A percentile compares a stretch with the other conserved stretches of the same genome.
Conservation (phyloP, 2,113 vertebrate species). For the Passer montanus region DNA sequence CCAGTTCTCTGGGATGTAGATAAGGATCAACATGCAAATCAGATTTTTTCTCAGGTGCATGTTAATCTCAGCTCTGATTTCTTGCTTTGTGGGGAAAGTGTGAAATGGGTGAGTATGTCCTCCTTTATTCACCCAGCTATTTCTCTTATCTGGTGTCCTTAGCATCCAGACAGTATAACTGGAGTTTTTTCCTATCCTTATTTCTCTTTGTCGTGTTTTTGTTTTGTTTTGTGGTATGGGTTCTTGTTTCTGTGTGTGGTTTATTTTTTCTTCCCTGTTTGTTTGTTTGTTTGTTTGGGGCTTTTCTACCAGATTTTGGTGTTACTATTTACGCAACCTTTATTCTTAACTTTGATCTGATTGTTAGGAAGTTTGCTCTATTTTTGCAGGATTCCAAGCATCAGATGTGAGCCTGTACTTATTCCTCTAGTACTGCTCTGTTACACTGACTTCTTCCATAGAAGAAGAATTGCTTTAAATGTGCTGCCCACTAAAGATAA, state of each 20-base stretch:
- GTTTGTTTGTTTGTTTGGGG: fast-evolving
- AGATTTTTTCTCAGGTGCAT: neutral
- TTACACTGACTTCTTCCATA: neutral
- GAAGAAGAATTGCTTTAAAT: neutral
- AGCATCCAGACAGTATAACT: neutral
- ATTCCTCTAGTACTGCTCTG: neutral
- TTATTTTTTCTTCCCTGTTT: neutral
- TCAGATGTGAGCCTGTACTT: neutral
- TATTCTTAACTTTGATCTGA: neutral
- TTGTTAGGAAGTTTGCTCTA: neutral
- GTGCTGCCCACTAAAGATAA: neutral
- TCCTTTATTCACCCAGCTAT: neutral
- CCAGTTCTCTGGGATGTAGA: neutral
- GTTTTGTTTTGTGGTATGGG: neutral
- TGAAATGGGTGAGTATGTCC: neutral
- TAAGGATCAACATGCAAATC: neutral
- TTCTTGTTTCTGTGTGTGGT: neutral
- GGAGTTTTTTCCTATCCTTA: neutral
- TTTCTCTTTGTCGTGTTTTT: neutral
- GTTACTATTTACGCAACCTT: neutral
- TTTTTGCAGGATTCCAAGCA: neutral
- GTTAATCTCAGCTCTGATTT: neutral
- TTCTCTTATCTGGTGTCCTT: neutral
- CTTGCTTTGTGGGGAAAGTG: neutral
- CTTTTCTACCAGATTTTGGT: neutral